Evolutionary conservation across 2,888 invertebrate genomes (phyloP).

Genomic region (Diadromus collaris): DNA sequence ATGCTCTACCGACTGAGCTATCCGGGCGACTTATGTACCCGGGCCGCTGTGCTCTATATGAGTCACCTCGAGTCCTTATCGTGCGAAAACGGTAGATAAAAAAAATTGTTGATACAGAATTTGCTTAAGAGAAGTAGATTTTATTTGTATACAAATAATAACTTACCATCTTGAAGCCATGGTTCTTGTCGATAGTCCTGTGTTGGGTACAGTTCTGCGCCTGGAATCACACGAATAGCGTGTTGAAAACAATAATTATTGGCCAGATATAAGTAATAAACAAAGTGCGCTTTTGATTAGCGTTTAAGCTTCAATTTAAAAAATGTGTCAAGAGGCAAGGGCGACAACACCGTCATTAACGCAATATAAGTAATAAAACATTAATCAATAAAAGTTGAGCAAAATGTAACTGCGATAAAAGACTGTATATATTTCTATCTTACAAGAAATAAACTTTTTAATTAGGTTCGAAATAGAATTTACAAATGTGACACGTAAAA

Average conservation of each 20-base stretch:
- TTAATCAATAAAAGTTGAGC: too few species aligned
- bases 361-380: not conserved
- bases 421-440: too few species aligned
- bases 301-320: not conserved
- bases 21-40: conserved; percentile 68
- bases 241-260: not conserved
- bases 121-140: not conserved
- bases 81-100: not conserved
- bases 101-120: not conserved
- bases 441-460: not conserved
- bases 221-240: conserved; percentile 63
- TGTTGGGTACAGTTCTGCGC: conserved; percentile 70
- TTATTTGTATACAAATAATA: conserved; percentile 23
- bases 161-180: conserved; percentile 77
- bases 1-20: conserved; percentile 80
- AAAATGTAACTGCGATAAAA: too few species aligned
- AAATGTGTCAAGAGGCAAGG: not conserved
- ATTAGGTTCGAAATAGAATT: not conserved
- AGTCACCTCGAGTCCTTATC: not conserved
- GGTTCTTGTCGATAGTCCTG: conserved; percentile 75
- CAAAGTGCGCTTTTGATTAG: not conserved
- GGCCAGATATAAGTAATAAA: not conserved
- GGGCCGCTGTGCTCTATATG: not conserved
- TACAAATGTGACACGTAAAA: not conserved
- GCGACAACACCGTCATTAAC: not conserved